Base-by-base conservation (phyloP, 2,888 invertebrate species). In the Diadromus collaris region DNA sequence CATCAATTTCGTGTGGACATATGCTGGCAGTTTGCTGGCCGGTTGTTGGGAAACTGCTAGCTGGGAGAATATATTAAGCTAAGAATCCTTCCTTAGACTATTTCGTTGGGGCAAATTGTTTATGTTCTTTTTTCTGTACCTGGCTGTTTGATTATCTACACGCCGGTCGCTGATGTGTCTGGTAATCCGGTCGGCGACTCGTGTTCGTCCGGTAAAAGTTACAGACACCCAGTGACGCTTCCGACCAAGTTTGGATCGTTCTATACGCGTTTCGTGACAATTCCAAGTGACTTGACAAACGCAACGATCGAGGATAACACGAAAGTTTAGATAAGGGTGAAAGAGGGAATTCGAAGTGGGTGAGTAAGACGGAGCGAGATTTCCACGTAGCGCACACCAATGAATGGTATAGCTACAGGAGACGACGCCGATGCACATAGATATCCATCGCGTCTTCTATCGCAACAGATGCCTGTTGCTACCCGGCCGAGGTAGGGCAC, bases 381-480 rank as follows among this genome's bases (percentile, higher is more conserved):
- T 70, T 76, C 29, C 63, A 68, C 58, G 19, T 16, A 27, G 41
- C 58, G 51, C 67, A 65, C 79, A 71, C 75, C 69, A 65, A 76
- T 76, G 67, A 76, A 79, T 67, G 69, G 48, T n/a, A 16, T 21
- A 51, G 21, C 60, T 56, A 54, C 69, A 77, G 73, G 29, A 29
- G 76, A 65, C 54, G 72, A 68, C 41, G 56, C 24, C 24, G 81
- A 82, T 83, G 79, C 83, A 83, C 84, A 79, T 81, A 83, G 78
- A 82, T 86, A 88, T 89, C 88, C 86, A 88, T 87, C 86, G 88
- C 72, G 82, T 85, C 86, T 85, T 86, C 86, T 86, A 86, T 88
- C 85, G 88, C 89, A 88, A 88, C 88, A 88, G 90, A 89, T 88
- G 89, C 88, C 89, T 90, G 90, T 90, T 90, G 90, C 90, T 89